Percentiles rank a stretch among this genome's conserved stretches.
phyloP scores from a whole-genome alignment of 2,113 vertebrate genomes.

The Catharus bicknelli region DNA sequence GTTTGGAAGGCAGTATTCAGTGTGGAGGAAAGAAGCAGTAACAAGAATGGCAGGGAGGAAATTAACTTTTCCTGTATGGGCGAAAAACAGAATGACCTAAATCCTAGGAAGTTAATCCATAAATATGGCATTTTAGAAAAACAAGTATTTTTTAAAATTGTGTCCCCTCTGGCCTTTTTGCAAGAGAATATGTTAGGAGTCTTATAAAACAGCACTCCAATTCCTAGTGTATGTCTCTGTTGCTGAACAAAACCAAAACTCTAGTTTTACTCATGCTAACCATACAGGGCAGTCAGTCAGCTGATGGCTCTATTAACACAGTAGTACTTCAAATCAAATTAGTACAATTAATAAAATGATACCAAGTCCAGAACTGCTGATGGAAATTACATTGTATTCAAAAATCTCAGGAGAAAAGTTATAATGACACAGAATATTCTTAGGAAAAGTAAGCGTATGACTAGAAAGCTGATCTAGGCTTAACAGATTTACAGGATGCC shows the following conservation, averaged over 20 bases:
- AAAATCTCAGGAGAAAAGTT: neutral
- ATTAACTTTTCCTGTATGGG: neutral
- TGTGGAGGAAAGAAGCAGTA: neutral
- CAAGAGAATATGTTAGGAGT: neutral
- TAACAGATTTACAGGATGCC: accelerated
- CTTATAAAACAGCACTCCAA: neutral
- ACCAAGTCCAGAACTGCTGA: neutral
- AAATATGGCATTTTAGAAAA: neutral
- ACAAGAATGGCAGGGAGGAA: neutral
- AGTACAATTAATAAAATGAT: neutral
- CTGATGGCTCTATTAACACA: neutral
- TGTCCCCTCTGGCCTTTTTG: neutral
- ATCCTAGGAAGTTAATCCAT: neutral
- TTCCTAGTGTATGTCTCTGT: neutral
- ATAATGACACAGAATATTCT: neutral
- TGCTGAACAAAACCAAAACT: neutral
- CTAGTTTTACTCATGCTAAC: neutral
- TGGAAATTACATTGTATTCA: neutral
- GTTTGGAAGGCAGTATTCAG: neutral
- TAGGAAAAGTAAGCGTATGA: neutral
- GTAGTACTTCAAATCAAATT: neutral
- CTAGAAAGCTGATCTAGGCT: neutral
- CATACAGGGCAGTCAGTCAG: neutral
- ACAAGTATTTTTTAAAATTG: neutral
- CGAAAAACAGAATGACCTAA: neutral